Percentiles rank a stretch among this genome's conserved stretches.
These are phyloP conservation scores for Campoplex capitator DNA, from an alignment of 2,888 invertebrate genomes.

Conservation along the genomic window DNA sequence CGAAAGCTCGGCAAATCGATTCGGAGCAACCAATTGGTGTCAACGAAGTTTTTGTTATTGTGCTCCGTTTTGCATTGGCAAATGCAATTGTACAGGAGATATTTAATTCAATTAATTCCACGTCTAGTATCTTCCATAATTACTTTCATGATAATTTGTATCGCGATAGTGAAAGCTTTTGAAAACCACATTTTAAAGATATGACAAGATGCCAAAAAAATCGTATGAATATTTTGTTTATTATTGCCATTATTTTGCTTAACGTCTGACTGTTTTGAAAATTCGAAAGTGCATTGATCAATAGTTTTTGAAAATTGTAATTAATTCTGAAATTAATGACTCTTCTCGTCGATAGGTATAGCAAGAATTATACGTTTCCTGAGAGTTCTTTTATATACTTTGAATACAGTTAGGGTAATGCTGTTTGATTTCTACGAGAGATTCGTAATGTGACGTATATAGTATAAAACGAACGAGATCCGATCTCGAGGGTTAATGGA, in stretches of 20 bases:
- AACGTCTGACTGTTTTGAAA: background rate
- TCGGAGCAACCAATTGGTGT: background rate
- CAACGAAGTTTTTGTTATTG: background rate
- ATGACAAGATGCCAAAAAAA: too few species aligned
- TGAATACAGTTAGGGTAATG: constrained; percentile 1
- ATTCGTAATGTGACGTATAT: constrained; percentile 51
- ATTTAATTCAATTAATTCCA: background rate
- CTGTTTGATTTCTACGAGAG: constrained; percentile 3
- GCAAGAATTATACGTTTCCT: background rate
- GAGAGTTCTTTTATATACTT: background rate
- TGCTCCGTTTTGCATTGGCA: background rate
- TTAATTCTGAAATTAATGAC: background rate
- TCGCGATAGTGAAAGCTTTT: background rate
- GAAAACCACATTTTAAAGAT: background rate
- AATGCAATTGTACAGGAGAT: background rate
- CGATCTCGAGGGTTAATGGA: constrained; percentile 59
- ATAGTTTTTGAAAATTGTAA: too few species aligned
- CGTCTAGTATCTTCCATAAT: background rate
- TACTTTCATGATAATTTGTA: background rate
- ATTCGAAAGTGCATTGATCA: background rate
- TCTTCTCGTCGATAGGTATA: background rate
- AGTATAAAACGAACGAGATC: constrained; percentile 49
- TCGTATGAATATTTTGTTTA: background rate
- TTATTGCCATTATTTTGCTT: background rate
- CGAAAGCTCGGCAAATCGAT: background rate